Conservation (phyloP, 2,113 vertebrate species). For the Mesoclemmys tuberculata region DNA sequence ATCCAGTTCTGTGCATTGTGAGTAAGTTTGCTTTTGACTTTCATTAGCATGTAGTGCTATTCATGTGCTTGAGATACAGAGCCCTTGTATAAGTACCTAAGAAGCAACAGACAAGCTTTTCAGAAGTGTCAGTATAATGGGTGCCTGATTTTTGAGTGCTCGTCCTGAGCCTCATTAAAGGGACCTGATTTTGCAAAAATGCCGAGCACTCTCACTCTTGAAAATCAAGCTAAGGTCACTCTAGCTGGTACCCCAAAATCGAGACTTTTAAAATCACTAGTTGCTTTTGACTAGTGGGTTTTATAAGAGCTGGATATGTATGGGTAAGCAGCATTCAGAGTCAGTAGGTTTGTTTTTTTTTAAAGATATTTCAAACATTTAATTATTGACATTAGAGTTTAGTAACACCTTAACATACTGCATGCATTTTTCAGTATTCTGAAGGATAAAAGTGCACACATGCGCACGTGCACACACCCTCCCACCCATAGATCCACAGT, state of each 20-base stretch:
- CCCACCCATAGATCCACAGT: background rate
- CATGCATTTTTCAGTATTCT: background rate
- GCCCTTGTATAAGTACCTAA: background rate
- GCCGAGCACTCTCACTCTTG: background rate
- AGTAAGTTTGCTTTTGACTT: background rate
- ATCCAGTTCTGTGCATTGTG: background rate
- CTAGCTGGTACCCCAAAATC: background rate
- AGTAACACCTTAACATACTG: background rate
- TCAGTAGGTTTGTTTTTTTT: background rate
- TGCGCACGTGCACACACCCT: background rate
- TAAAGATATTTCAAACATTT: background rate
- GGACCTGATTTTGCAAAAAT: background rate
- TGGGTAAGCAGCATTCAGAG: background rate
- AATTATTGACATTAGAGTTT: background rate
- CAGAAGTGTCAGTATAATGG: background rate
- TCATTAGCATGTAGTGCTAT: background rate
- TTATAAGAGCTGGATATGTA: background rate
- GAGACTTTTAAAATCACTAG: background rate
- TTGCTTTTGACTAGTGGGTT: background rate
- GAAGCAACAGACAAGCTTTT: background rate
- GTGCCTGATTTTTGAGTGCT: background rate
- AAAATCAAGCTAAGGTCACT: background rate
- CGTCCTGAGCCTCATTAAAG: background rate
- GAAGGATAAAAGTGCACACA: background rate
- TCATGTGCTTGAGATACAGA: background rate